Base-by-base conservation (phyloP, 2,113 vertebrate species). In the Siniperca chuatsi region DNA sequence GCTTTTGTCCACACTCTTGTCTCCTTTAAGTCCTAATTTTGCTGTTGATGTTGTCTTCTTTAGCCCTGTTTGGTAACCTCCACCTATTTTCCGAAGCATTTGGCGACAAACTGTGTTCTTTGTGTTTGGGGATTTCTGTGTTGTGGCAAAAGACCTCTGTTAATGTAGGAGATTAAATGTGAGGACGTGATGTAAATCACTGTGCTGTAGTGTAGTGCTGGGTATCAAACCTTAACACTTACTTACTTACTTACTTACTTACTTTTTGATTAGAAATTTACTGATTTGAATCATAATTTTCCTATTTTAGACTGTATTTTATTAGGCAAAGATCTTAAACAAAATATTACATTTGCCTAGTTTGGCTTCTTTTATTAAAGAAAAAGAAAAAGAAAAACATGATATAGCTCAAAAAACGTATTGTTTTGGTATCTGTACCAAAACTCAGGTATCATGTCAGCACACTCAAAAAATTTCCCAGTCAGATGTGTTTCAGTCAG, bases 21-120 rank as follows among this genome's bases (percentile, higher is more conserved):
- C 54, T 78, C 50, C 52, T 69, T 82, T 70, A 50, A 61, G 65
- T 62, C 58, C 81, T 64, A 6, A 76, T 80, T 57, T 37, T 65
- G 62, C 29, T 40, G 52, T 42, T 65, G 64, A 81, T 67, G 75
- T 65, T 54, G 71, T 79, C 65, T 18, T 70, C 72, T 70, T 46
- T 40, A 70, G n/a, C 48, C 78, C 4, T 4, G 37, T 80, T 80
- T 42, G 37, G 25, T 46, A 69, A 55, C 33, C 13, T 25, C 29
- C 50, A 55, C 46, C 61, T 71, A 18, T 71, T 65, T 72, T 44
- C 20, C 8, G 3, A n/a, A 35, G 50, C 15, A 44, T 57, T 23
- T 5, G 9, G 23, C 35, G 35, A 40, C 61, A 52, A 52, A 66
- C n/a, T 48, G 29, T 61, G 29, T 70, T 70, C 29, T 48, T 35